Evolutionary conservation across 2,113 vertebrate genomes (phyloP), one percentile per base, ranked within the genome.

Genomic region (Pachypanchax playfairii): DNA sequence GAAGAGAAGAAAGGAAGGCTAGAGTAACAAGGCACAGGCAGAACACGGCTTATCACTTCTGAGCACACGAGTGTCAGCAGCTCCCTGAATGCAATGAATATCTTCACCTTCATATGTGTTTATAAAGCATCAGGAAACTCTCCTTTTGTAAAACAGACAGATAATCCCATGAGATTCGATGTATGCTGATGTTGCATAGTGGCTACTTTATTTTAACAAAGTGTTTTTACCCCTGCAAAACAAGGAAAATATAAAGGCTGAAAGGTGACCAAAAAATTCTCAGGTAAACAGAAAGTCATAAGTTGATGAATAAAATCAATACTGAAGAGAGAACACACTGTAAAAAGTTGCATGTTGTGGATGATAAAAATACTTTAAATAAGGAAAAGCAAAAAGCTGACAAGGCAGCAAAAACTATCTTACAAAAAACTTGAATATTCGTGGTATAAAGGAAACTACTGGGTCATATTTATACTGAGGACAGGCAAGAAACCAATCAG

Each of bases 31-130:
- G 64, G 60, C 75, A 47, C 74, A 78, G 82, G 82, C 73, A 46
- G 79, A 31, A 25, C 55, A 55, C 43, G 51, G 61, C 86, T 91
- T 91, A 90, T 88, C 85, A 73, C 60, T 76, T 79, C 77, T 75
- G 58, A 80, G 79, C 86, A 89, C 73, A 71, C 61, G 64, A 85
- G 71, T 65, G 86, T 74, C 63, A 43, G 81, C 79, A 65, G 77
- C 65, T 82, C 59, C 77, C 56, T 50, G 65, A 75, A 80, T 73
- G 85, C 82, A 73, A 55, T 64, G 66, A 72, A 77, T 87, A 83
- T 80, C 63, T 60, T 44, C 70, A 17, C 44, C 49, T 79, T 48
- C 61, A 47, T 77, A 61, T 83, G 71, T 75, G 70, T 77, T 75
- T 88, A 84, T 87, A 82, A 80, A 76, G 72, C 48, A 70, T 42